Base-by-base conservation (phyloP, 2,888 invertebrate species). In the Pristionchus mayeri region DNA sequence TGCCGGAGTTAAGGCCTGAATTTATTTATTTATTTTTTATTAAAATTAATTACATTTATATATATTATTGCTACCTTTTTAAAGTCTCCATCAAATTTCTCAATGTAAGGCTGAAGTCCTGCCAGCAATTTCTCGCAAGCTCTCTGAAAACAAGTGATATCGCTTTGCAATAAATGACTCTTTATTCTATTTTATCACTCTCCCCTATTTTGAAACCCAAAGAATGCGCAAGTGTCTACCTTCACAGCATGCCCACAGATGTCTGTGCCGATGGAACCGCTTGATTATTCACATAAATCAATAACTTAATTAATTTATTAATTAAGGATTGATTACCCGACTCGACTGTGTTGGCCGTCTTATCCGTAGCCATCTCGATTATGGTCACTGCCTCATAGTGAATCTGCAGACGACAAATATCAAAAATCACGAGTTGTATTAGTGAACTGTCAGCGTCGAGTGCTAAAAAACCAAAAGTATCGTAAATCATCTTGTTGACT, bases 181-280 rank as follows among this genome's bases (percentile, higher is more conserved):
- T 18, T 16, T 30, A 34, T 50, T 40, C 7, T n/a, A 6, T 4
- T 9, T 34, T 30, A 40, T 71, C 18, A 71, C 3, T n/a, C n/a
- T n/a, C n/a, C n/a, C n/a, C n/a, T n/a, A n/a, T n/a, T n/a, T n/a
- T n/a, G n/a, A n/a, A n/a, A n/a, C n/a, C n/a, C n/a, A n/a, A 27
- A 9, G 40, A 37, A 48, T 48, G 40, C 18, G 34, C 4, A 21
- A 34, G 9, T 27, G 75, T n/a, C 18, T 18, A 90, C 89, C 79
- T 88, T 78, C 13, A 97, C 95, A 0, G 97, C 97, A 96, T 96
- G 96, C 86, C 97, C 97, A 92, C 97, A 96, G 0, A 97, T 93
- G 94, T 97, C 97, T 0, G 97, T 96, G 0, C 96, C 95, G 48
- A 95, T 95, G 93, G 97, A 97, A 18, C 96, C 97, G 6, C 97